Percentiles rank a stretch among this genome's conserved stretches.
phyloP scores from a whole-genome alignment of 2,888 invertebrate species.

The Drepanosiphum platanoidis region DNA sequence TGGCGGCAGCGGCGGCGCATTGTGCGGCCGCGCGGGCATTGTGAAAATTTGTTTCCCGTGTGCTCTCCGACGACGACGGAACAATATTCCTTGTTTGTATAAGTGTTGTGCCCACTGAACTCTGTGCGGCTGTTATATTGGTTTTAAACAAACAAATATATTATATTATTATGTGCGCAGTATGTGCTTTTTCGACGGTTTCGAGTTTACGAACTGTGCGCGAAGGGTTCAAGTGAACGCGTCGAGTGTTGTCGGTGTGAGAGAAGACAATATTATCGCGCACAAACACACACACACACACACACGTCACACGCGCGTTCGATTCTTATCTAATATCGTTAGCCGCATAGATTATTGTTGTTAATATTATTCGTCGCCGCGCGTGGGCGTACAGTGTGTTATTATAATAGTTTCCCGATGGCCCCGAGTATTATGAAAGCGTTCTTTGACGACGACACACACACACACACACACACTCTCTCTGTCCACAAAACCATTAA shows the following conservation, averaged over 20 bases:
- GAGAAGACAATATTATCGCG: not conserved
- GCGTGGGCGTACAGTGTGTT: not conserved
- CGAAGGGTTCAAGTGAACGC: not conserved
- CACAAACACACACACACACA: too few species aligned
- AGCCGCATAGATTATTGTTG: not conserved
- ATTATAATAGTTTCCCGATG: not conserved
- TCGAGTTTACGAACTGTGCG: not conserved
- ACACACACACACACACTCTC: too few species aligned
- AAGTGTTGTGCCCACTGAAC: not conserved
- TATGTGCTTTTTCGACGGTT: not conserved
- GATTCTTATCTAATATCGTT: slow-evolving; percentile 5
- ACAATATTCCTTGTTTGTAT: not conserved
- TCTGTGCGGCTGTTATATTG: not conserved
- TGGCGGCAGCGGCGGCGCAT: too few species aligned
- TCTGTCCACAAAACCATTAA: not conserved
- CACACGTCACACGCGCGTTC: not conserved
- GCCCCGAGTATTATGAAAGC: not conserved
- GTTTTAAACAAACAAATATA: not conserved
- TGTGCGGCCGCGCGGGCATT: not conserved
- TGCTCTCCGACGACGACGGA: not conserved
- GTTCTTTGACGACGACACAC: not conserved
- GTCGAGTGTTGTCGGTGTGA: not conserved
- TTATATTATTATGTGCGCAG: not conserved
- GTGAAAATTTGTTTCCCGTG: not conserved
- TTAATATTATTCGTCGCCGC: not conserved